Evolutionary conservation across 2,113 vertebrate species (phyloP).

Genomic region (Gallinago paraguaiae): DNA sequence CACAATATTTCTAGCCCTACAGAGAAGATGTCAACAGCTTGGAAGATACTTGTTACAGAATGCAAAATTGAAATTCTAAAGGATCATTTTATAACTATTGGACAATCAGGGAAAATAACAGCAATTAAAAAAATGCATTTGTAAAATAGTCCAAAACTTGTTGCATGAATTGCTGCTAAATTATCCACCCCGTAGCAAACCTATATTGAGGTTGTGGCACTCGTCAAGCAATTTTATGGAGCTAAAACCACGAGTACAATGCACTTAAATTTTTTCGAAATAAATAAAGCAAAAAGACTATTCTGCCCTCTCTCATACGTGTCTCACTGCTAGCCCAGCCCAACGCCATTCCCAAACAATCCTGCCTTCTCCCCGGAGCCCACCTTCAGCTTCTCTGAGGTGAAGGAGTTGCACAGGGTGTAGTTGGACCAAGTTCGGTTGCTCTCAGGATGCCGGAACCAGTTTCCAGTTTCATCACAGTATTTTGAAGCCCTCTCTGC

Average conservation of each 20-base stretch:
- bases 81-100: not conserved
- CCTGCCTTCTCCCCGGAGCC: not conserved
- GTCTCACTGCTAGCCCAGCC: not conserved
- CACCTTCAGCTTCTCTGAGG: conserved; percentile 89
- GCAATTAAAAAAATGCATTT: not conserved
- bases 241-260: not conserved
- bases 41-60: not conserved
- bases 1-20: not conserved
- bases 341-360: not conserved
- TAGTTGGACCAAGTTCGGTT: conserved; percentile 98
- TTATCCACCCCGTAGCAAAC: not conserved
- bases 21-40: not conserved
- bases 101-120: not conserved
- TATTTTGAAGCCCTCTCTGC: conserved; percentile 92
- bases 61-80: not conserved
- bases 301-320: not conserved
- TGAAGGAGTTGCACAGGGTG: conserved; percentile 90
- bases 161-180: not conserved
- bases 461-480: conserved; percentile 89
- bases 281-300: not conserved
- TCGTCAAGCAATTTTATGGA: not conserved
- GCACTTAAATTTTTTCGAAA: not conserved
- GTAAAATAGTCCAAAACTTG: not conserved
- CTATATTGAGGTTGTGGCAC: not conserved
- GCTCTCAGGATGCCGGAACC: conserved; percentile 93